phyloP scores from a whole-genome alignment of 2,888 invertebrate genomes.

The Ephialtes manifestator region DNA sequence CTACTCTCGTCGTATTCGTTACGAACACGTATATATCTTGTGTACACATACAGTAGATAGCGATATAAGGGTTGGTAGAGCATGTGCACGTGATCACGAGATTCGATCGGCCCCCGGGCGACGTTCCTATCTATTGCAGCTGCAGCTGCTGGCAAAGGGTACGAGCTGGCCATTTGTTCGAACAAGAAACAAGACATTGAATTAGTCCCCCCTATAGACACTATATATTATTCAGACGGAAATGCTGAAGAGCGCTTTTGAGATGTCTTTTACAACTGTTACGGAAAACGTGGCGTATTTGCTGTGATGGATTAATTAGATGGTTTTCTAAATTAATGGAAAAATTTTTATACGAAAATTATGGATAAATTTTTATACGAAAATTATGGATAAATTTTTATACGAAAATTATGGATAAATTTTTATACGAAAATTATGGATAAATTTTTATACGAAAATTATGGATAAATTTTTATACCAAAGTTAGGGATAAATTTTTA shows the following conservation, averaged over 20 bases:
- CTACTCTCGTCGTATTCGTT: conserved; percentile 69
- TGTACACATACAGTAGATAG: conserved; percentile 23
- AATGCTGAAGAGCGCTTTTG: not conserved
- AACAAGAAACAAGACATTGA: conserved; percentile 27
- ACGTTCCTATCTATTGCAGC: conserved; percentile 13
- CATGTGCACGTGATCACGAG: conserved; percentile 34
- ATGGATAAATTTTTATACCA: too few relatives aligned
- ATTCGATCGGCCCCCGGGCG: conserved; percentile 40
- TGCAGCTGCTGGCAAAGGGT: conserved; percentile 28
- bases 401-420: too few relatives aligned
- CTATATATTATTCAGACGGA: not conserved
- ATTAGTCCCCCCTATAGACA: not conserved
- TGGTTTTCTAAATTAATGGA: too few relatives aligned
- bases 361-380: too few relatives aligned
- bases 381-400: too few relatives aligned
- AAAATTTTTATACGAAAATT: too few relatives aligned
- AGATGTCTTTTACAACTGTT: too few relatives aligned
- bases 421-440: too few relatives aligned
- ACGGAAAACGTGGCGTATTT: too few relatives aligned
- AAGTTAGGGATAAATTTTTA: too few relatives aligned
- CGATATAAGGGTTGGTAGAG: conserved; percentile 4
- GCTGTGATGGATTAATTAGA: too few relatives aligned
- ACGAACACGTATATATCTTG: conserved; percentile 56
- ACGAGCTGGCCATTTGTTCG: conserved; percentile 23
- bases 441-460: too few relatives aligned